Conservation (phyloP, 2,888 invertebrate genomes). For the Micoletzkya japonica region DNA sequence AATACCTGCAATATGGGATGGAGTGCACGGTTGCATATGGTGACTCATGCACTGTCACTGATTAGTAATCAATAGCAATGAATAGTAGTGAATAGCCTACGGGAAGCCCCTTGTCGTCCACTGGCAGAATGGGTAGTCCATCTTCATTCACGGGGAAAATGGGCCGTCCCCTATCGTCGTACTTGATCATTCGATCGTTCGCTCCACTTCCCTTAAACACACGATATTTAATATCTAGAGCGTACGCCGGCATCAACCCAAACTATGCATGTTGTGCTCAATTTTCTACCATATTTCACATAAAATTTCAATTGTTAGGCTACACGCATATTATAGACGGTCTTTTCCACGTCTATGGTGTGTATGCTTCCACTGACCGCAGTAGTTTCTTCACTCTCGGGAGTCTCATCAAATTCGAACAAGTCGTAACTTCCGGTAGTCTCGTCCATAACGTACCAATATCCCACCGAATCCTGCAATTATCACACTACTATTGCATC, state of each 20-base stretch:
- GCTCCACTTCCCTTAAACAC: too few relatives aligned
- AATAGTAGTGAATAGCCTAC: not conserved
- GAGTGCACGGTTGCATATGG: not conserved
- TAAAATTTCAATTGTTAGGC: too few relatives aligned
- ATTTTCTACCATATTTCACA: too few relatives aligned
- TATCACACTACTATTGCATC: not conserved
- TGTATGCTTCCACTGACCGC: too few relatives aligned
- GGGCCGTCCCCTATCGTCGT: constrained; percentile 23
- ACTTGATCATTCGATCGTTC: constrained; percentile 1
- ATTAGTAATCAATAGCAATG: not conserved
- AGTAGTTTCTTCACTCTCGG: too few relatives aligned
- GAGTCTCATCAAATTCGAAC: not conserved
- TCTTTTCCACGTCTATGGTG: not conserved
- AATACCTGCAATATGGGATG: constrained; percentile 9
- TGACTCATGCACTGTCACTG: not conserved
- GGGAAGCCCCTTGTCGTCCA: constrained; percentile 12
- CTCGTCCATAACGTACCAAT: constrained; percentile 27
- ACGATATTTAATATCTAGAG: too few relatives aligned
- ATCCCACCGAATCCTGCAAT: constrained; percentile 14
- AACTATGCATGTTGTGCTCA: too few relatives aligned
- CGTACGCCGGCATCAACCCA: too few relatives aligned
- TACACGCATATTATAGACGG: too few relatives aligned
- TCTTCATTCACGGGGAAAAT: constrained; percentile 15
- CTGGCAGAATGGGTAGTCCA: constrained; percentile 20
- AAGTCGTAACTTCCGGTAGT: constrained; percentile 15